Conservation (phyloP, 2,888 invertebrate genomes). For the Cosmia trapezina region DNA sequence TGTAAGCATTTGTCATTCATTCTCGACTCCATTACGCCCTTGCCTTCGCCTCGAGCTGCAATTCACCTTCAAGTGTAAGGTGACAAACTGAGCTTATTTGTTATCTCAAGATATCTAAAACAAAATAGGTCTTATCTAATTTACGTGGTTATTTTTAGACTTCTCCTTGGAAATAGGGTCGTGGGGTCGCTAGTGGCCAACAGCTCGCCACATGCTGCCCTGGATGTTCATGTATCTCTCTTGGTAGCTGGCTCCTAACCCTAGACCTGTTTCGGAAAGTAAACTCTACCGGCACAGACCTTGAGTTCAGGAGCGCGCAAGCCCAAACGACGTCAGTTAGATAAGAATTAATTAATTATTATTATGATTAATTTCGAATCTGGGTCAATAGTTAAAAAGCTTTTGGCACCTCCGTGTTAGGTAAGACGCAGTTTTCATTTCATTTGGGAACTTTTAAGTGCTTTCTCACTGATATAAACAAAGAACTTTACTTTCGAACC, state of each 20-base stretch:
- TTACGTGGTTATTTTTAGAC: no score
- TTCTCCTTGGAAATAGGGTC: no score
- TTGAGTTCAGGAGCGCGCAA: no score
- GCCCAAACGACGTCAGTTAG: no score
- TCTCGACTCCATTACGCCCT: no score
- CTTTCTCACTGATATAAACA: constrained; percentile 56
- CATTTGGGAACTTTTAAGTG: constrained; percentile 56
- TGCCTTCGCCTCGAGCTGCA: not conserved
- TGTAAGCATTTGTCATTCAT: not conserved
- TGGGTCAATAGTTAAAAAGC: constrained; percentile 40
- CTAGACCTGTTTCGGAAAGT: no score
- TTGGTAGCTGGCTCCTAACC: no score
- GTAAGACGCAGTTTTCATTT: constrained; percentile 36
- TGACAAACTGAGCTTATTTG: not conserved
- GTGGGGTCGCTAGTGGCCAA: no score
- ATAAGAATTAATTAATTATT: no score
- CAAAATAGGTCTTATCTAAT: not conserved
- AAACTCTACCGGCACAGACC: no score
- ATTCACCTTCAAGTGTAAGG: not conserved
- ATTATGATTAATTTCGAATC: constrained; percentile 25
- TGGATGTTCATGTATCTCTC: no score
- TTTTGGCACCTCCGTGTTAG: constrained; percentile 42
- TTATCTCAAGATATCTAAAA: not conserved
- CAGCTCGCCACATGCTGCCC: no score
- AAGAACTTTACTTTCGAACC: constrained; percentile 51